Evolutionary conservation across 2,113 vertebrate species (phyloP), one percentile per base, ranked within the genome.

Genomic region (Hyaena hyaena): DNA sequence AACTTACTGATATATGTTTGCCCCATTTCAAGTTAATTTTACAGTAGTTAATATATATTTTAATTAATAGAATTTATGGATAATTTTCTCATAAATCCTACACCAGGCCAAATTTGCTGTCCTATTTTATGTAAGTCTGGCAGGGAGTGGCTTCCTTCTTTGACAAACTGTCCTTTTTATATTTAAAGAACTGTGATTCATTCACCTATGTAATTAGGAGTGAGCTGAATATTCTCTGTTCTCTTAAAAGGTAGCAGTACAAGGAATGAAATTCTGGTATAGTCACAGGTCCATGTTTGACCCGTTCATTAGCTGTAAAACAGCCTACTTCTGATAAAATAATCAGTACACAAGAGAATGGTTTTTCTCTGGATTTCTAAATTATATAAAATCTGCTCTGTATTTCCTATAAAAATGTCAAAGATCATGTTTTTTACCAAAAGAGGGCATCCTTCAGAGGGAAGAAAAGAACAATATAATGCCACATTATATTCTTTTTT

Each of bases 131-230:
- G 5, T 88, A 84, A 45, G n/a, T 39, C 71, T 97, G 17, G 84
- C 43, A 97, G 17, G 48, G 71, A 82, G 35, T 24, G 10, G 45
- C 31, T 35, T 93, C n/a, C 73, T 63, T 79, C 14, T 93, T 82
- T 89, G 66, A 95, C 50, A 96, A 95, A 94, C 21, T 73, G 9
- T 79, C 87, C 63, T 86, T 71, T 73, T 95, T 97, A 24, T 35
- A 94, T 61, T 95, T 95, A 88, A 95, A 58, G 58, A 84, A 84
- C 65, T 61, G 43, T 71, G 69, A 88, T 91, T 94, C 76, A 95
- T 33, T 96, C 19, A 68, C 19, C n/a, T 88, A 45, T 66, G 8
- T 87, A 88, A 88, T 94, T 90, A 93, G 12, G 39, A 96, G 10
- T 31, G 43, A 35, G 50, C 19, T 94, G 65, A 80, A 74, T 63